phyloP scores from a whole-genome alignment of 2,797 vertebrate species.

The Sarcoramphus papa region DNA sequence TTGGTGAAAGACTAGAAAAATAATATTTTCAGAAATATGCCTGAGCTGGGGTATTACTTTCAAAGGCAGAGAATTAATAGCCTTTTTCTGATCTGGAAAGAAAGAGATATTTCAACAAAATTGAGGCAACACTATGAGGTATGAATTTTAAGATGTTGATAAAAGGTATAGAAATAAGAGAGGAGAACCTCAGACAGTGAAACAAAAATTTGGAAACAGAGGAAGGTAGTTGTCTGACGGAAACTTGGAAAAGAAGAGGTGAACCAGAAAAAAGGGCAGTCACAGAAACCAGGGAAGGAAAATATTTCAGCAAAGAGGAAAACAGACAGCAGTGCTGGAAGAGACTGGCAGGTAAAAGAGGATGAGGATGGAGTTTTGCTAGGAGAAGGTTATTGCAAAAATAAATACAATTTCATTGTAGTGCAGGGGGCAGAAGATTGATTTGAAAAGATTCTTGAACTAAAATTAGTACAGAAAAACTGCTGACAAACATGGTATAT shows the following conservation, averaged over 20 bases:
- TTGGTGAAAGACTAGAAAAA: background rate
- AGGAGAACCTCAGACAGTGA: background rate
- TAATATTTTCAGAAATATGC: background rate
- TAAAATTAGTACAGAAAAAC: background rate
- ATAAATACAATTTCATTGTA: background rate
- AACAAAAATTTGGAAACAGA: background rate
- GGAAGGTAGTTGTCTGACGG: conserved; percentile 14
- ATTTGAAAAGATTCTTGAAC: background rate
- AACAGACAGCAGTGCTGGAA: background rate
- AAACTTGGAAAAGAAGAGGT: conserved; percentile 41
- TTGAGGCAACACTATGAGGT: background rate
- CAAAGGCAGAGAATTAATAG: background rate
- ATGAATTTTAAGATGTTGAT: background rate
- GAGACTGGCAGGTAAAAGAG: background rate
- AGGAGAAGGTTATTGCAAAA: background rate
- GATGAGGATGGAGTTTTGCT: background rate
- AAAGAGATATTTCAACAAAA: background rate
- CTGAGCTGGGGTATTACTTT: background rate
- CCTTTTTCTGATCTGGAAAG: background rate
- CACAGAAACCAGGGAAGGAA: conserved; percentile 18
- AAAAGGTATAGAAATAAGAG: background rate
- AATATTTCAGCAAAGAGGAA: conserved; percentile 32
- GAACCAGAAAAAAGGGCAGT: background rate
- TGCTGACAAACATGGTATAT: background rate
- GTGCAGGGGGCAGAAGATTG: background rate